Base-by-base conservation (phyloP, 1,140 invertebrate genomes). In the Procambarus virginalis region DNA sequence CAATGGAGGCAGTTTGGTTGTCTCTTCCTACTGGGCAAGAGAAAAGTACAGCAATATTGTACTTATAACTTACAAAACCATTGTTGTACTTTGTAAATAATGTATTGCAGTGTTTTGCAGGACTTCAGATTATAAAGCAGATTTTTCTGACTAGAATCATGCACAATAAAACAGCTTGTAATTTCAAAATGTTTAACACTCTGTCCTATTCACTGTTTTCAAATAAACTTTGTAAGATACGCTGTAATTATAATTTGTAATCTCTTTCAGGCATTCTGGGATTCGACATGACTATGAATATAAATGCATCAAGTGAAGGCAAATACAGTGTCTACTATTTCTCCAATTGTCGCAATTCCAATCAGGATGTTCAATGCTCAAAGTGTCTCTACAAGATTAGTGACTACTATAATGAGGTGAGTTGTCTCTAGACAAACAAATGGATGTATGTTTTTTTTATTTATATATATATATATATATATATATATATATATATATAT, bases 291-390 rank as follows among this genome's bases (percentile, higher is more conserved):
- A 83, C 87, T 1, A 89, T 89, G 87, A 83, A 89, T 45, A 5
- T n/a, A 55, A 89, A 89, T 83, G 87, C 87, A 22, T 64, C 87
- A 14, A 89, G 87, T 89, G 87, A 89, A 60, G 87, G 87, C 34
- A 89, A 83, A 22, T 89, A 89, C 73, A 89, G 87, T 68, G 80
- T 89, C 1, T 89, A 83, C 22, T 83, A 76, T 51, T 89, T 89
- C 51, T 89, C 87, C 8, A 22, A 84, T 1, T 89, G 87, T 46
- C 82, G 68, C 10, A 34, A 78, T 34, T 17, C 10, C n/a, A 84
- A 4, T 0, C 14, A 46, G 49, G 75, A 77, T 20, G 34, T 8
- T 12, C 76, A 83, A 55, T 89, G 87, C 45, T 60, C 87, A 48
- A 82, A 64, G 55, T 89, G 87, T 48, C 70, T 89, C 12, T 48